phyloP scores from a whole-genome alignment of 2,113 vertebrate species.

The Halichoerus grypus region DNA sequence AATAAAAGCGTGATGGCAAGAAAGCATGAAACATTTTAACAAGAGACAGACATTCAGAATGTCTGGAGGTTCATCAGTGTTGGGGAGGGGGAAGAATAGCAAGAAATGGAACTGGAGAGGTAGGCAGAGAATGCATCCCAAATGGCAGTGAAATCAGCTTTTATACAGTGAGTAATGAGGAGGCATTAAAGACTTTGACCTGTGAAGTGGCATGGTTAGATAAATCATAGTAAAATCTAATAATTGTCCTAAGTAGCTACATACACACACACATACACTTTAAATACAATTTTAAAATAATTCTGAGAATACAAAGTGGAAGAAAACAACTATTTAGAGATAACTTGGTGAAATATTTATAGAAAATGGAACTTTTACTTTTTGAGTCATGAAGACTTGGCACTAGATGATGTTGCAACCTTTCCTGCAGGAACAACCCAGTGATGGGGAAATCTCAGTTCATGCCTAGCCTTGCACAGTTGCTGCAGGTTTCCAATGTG shows the following conservation, averaged over 20 bases:
- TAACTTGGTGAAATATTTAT: neutral
- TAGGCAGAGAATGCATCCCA: neutral
- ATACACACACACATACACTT: neutral
- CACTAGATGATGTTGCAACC: neutral
- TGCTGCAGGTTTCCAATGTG: neutral
- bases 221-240: neutral
- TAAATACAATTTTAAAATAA: neutral
- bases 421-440: rapidly evolving
- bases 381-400: neutral
- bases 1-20: neutral
- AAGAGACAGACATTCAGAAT: neutral
- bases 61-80: neutral
- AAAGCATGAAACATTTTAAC: neutral
- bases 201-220: neutral
- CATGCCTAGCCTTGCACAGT: rapidly evolving
- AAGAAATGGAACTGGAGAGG: neutral
- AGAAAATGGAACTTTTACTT: neutral
- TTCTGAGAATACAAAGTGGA: neutral
- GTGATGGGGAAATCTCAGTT: neutral
- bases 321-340: neutral
- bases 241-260: neutral
- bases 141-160: neutral
- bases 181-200: neutral
- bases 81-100: neutral
- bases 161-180: neutral